phyloP scores from a whole-genome alignment of 2,113 vertebrate genomes.

The Cryptoleucopteryx plumbea region DNA sequence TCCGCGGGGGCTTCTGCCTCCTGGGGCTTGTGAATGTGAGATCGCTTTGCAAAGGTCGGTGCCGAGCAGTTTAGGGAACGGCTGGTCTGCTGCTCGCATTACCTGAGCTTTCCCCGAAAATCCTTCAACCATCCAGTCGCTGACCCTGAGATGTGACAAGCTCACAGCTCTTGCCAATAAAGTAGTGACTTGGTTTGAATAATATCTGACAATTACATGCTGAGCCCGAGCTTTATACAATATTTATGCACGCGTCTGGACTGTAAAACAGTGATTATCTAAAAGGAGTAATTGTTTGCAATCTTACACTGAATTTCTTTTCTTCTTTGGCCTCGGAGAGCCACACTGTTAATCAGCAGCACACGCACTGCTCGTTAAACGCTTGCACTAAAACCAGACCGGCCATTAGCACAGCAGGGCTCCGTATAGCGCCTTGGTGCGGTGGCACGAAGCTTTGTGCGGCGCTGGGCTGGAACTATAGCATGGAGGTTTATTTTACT shows the following conservation, averaged over 20 bases:
- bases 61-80: neutral
- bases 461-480: neutral
- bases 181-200: constrained; percentile 32
- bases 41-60: neutral
- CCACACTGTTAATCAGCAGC: constrained; percentile 30
- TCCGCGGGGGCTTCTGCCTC: neutral
- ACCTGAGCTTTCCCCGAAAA: neutral
- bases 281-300: constrained; percentile 66
- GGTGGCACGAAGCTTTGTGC: neutral
- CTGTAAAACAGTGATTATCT: constrained; percentile 66
- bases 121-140: neutral
- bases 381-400: neutral
- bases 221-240: constrained; percentile 41
- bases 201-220: constrained; percentile 60
- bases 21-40: fast-evolving
- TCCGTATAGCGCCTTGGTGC: neutral
- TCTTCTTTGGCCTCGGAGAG: constrained; percentile 40
- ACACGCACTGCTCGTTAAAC: constrained; percentile 7
- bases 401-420: constrained; percentile 21
- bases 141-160: constrained; percentile 8
- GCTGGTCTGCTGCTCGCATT: neutral
- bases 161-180: constrained; percentile 26
- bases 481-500: neutral
- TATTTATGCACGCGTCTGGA: constrained; percentile 61
- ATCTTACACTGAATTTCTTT: constrained; percentile 13